A percentile compares a stretch with the other conserved stretches of the same genome.
Conservation (phyloP, 2,797 vertebrate genomes). For the Aldrovandia affinis region DNA sequence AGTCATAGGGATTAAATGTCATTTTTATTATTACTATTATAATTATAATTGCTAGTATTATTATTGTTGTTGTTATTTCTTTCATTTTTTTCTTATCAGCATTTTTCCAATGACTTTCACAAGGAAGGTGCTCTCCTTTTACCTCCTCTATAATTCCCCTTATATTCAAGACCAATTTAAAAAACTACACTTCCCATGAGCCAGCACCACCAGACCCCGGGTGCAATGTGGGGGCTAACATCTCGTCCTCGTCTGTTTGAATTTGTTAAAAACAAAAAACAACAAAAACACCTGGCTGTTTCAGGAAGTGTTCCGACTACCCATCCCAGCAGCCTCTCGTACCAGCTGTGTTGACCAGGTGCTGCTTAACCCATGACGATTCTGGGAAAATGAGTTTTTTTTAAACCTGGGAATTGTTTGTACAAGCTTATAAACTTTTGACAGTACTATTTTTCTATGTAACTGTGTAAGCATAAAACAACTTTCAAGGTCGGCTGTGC, state of each 20-base stretch:
- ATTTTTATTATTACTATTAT: conserved; percentile 50
- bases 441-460: conserved; percentile 79
- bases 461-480: conserved; percentile 62
- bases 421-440: conserved; percentile 68
- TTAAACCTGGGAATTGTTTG: conserved; percentile 61
- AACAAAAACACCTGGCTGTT: conserved; percentile 39
- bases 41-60: conserved; percentile 45
- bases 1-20: conserved; percentile 44
- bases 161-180: conserved; percentile 54
- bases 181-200: conserved; percentile 50
- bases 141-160: conserved; percentile 34
- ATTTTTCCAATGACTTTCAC: conserved; percentile 43
- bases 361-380: conserved; percentile 45
- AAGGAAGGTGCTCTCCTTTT: conserved; percentile 45
- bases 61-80: conserved; percentile 55
- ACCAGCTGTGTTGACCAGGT: conserved; percentile 47
- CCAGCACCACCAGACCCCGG: conserved; percentile 54
- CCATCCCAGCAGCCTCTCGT: conserved; percentile 37
- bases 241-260: conserved; percentile 51
- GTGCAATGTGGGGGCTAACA: conserved; percentile 60
- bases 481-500: conserved; percentile 55
- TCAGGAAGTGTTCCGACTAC: conserved; percentile 57
- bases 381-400: conserved; percentile 50
- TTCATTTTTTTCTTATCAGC: conserved; percentile 51
- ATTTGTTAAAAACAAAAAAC: conserved; percentile 50